phyloP scores from a whole-genome alignment of 2,888 invertebrate species.

The Lampropteryx suffumata region DNA sequence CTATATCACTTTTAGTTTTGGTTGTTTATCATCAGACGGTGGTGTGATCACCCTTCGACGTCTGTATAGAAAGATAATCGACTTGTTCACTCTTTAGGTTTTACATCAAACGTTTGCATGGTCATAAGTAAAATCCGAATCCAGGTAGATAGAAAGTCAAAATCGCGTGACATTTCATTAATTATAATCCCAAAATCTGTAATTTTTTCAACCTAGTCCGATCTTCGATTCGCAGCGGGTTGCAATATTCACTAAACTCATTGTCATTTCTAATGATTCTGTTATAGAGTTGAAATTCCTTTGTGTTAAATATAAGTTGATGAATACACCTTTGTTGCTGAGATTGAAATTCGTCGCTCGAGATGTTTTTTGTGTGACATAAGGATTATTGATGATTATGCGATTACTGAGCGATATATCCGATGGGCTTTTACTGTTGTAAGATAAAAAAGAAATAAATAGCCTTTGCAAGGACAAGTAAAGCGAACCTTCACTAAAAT shows the following conservation, averaged over 20 bases:
- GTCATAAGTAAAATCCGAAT: slow-evolving; percentile 4
- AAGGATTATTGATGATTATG: slow-evolving; percentile 77
- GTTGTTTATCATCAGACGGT: no score
- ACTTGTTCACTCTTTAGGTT: no score
- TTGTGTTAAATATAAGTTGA: slow-evolving; percentile 18
- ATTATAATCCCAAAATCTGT: slow-evolving; percentile 66
- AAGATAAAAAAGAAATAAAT: slow-evolving; percentile 18
- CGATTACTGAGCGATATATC: slow-evolving; percentile 64
- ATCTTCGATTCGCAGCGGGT: slow-evolving; percentile 68
- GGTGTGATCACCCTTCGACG: no score
- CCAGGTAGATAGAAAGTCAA: slow-evolving; percentile 54
- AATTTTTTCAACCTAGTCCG: slow-evolving; percentile 49
- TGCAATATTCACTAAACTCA: slow-evolving; percentile 34
- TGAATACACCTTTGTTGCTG: slow-evolving; percentile 36
- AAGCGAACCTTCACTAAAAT: no score
- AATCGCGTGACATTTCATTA: slow-evolving; percentile 67
- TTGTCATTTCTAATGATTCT: slow-evolving; percentile 18
- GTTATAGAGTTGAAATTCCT: slow-evolving; percentile 23
- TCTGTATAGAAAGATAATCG: no score
- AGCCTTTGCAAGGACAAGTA: no score
- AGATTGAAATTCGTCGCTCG: slow-evolving; percentile 56
- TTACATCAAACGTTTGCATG: slow-evolving; percentile 16
- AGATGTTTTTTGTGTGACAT: slow-evolving; percentile 56
- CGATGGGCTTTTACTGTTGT: slow-evolving; percentile 19
- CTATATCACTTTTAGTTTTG: no score